Conservation (phyloP, 2,797 vertebrate species). For the Geotrypetes seraphini region DNA sequence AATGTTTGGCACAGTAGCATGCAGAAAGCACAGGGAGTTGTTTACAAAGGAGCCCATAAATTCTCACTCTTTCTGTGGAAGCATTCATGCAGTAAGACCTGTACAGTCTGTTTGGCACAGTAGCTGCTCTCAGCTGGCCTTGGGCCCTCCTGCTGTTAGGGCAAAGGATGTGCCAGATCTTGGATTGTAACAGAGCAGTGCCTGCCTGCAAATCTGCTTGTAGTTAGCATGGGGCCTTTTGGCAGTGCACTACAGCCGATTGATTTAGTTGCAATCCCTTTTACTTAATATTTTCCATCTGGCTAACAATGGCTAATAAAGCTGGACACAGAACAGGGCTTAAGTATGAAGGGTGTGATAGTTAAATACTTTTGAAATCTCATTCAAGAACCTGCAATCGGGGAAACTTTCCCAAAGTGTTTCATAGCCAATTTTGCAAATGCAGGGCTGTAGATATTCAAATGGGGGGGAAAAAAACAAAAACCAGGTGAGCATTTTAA, state of each 20-base stretch:
- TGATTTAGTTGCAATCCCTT: constrained; percentile 70
- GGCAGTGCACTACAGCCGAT: constrained; percentile 46
- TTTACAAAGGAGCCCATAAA: constrained; percentile 71
- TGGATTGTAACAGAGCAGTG: constrained; percentile 41
- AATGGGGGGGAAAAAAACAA: too few relatives aligned
- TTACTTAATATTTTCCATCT: constrained; percentile 83
- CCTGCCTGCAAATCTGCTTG: constrained; percentile 60
- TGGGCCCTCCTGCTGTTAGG: constrained; percentile 55
- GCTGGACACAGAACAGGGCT: constrained; percentile 61
- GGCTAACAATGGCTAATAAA: constrained; percentile 71
- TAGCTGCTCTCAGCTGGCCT: constrained; percentile 54
- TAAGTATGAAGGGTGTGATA: constrained; percentile 54
- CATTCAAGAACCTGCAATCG: constrained; percentile 39
- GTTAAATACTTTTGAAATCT: constrained; percentile 44
- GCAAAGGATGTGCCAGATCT: constrained; percentile 53
- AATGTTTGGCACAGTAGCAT: constrained; percentile 52
- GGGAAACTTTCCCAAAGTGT: background rate
- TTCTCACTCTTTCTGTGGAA: constrained; percentile 66
- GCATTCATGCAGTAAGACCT: constrained; percentile 59
- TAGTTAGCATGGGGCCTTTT: constrained; percentile 58
- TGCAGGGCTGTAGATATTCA: background rate
- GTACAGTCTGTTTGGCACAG: constrained; percentile 71
- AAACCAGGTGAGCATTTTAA: too few relatives aligned
- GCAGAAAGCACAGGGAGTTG: constrained; percentile 69
- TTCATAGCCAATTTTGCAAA: constrained; percentile 1